phyloP scores from a whole-genome alignment of 2,888 invertebrate genomes.

The Phortica okadai region DNA sequence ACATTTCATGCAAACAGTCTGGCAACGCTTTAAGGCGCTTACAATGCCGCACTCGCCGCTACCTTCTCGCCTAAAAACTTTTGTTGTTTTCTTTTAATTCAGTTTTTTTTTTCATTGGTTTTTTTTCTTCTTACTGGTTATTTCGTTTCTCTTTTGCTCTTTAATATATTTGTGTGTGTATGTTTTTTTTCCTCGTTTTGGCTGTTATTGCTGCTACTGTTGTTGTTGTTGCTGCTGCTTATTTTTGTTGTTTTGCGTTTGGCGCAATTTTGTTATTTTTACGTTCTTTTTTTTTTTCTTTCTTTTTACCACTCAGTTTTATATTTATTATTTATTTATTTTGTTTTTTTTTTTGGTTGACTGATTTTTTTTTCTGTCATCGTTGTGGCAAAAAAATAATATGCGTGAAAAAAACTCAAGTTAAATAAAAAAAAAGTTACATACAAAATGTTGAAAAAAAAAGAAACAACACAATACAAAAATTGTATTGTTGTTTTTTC shows the following conservation, averaged over 20 bases:
- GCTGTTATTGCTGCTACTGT: background rate
- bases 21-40: slow-evolving; percentile 43
- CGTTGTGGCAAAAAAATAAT: no score
- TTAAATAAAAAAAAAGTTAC: no score
- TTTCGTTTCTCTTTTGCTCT: no score
- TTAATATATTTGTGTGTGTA: background rate
- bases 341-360: slow-evolving; percentile 30
- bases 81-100: no score
- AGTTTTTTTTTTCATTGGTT: slow-evolving; percentile 51
- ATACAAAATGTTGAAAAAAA: no score
- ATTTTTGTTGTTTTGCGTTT: slow-evolving; percentile 42
- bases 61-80: no score
- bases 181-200: slow-evolving; percentile 42
- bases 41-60: no score
- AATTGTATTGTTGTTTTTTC: no score
- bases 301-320: no score
- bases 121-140: slow-evolving; percentile 48
- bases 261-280: slow-evolving; percentile 53
- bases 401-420: no score
- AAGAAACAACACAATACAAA: no score
- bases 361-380: slow-evolving; percentile 31
- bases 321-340: slow-evolving; percentile 26
- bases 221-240: slow-evolving; percentile 24
- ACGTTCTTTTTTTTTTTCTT: slow-evolving; percentile 45
- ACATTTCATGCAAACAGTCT: slow-evolving; percentile 27